Percentiles rank a stretch among this genome's conserved stretches.
Conservation (phyloP, 2,113 vertebrate genomes). For the Falco punctatus region DNA sequence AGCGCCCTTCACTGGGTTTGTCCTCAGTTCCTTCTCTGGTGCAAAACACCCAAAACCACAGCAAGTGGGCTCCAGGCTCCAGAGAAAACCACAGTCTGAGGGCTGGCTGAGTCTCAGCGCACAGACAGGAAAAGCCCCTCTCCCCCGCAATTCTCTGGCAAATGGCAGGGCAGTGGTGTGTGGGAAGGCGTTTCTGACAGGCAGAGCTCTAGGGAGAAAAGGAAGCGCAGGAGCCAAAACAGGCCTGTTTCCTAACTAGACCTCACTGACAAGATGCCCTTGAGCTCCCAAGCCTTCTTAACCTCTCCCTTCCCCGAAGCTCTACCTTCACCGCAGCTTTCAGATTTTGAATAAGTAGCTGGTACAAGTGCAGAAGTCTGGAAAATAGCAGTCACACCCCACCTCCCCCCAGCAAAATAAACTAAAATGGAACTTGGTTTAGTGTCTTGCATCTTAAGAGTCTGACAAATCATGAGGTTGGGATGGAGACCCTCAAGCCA, state of each 20-base stretch:
- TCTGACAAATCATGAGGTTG: not conserved
- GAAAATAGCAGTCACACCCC: not conserved
- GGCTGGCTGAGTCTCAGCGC: constrained; percentile 64
- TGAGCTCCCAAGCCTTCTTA: constrained; percentile 18
- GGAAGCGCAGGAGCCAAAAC: constrained; percentile 66
- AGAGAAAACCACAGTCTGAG: constrained; percentile 71
- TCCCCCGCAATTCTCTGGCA: constrained; percentile 73
- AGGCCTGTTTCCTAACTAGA: constrained; percentile 57
- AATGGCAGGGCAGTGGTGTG: constrained; percentile 63
- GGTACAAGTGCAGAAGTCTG: not conserved
- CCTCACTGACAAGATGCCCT: constrained; percentile 60
- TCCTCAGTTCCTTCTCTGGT: constrained; percentile 45
- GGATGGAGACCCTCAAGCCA: not conserved
- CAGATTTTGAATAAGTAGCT: not conserved
- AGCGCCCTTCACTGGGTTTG: not conserved
- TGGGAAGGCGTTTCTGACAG: constrained; percentile 75
- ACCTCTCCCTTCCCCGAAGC: constrained; percentile 49
- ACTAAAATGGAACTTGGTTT: not conserved
- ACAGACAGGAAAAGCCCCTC: constrained; percentile 76
- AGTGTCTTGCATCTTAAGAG: not conserved
- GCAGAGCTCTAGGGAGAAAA: constrained; percentile 69
- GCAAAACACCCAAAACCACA: constrained; percentile 59
- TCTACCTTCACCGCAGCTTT: constrained; percentile 8
- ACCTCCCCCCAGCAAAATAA: not conserved
- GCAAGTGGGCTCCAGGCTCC: constrained; percentile 54